Conservation (phyloP, 1,140 invertebrate species). For the Pseudomyrmex dendroicus region DNA sequence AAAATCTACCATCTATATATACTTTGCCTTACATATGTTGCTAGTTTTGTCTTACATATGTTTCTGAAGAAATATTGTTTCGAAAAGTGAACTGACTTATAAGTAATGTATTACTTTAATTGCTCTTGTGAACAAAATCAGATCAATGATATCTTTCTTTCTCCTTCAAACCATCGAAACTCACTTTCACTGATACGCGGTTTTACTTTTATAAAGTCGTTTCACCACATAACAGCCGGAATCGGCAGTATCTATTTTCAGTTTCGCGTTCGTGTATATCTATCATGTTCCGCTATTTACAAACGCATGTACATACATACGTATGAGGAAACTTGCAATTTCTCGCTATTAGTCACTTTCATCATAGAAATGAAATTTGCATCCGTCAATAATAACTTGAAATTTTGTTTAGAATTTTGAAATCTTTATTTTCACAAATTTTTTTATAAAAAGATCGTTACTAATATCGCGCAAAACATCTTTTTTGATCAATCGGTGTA, state of each 20-base stretch:
- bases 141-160: slow-evolving; percentile 47
- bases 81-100: slow-evolving; percentile 12
- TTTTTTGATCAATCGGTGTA: slow-evolving; percentile 48
- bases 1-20: not conserved
- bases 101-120: slow-evolving; percentile 4
- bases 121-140: slow-evolving; percentile 35
- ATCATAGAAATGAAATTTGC: not conserved
- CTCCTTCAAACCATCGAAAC: slow-evolving; percentile 27
- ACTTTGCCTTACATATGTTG: not conserved
- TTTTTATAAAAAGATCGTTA: not conserved
- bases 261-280: not conserved
- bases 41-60: not conserved
- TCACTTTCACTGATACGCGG: slow-evolving; percentile 39
- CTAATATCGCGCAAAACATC: not conserved
- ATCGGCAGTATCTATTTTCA: slow-evolving; percentile 20
- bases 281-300: not conserved
- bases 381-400: no score
- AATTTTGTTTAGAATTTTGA: not conserved
- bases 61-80: slow-evolving; percentile 8
- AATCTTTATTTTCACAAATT: not conserved
- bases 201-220: slow-evolving; percentile 34
- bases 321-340: not conserved
- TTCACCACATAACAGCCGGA: not conserved
- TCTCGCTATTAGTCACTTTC: not conserved
- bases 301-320: not conserved